A percentile compares a stretch with the other conserved stretches of the same genome.
Evolutionary conservation across 2,888 invertebrate species (phyloP).

Genomic region (Allygus modestus): DNA sequence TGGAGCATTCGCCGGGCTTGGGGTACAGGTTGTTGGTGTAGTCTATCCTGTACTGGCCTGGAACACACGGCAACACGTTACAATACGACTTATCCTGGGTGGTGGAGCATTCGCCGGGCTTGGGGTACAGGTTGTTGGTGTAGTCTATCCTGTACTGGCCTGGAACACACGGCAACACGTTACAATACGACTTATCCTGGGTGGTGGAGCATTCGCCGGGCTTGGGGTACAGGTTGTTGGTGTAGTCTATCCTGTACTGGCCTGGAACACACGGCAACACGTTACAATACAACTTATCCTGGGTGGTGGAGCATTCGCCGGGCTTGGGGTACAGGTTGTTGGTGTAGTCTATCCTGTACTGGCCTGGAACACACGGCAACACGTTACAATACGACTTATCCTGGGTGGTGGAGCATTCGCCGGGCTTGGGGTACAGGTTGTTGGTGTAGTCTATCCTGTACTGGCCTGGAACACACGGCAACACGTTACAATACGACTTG

Average conservation of each 20-base stretch:
- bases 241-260: slow-evolving; percentile 75
- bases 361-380: slow-evolving; percentile 75
- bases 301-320: slow-evolving; percentile 74
- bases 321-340: slow-evolving; percentile 73
- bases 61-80: no score
- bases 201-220: slow-evolving; percentile 74
- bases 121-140: slow-evolving; percentile 72
- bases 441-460: slow-evolving; percentile 75
- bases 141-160: slow-evolving; percentile 76
- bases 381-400: slow-evolving; percentile 75
- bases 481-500: slow-evolving; percentile 74
- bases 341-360: slow-evolving; percentile 75
- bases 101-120: slow-evolving; percentile 74
- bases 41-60: slow-evolving; percentile 76
- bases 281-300: slow-evolving; percentile 75
- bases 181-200: slow-evolving; percentile 74
- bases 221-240: slow-evolving; percentile 72
- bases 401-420: slow-evolving; percentile 73
- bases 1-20: slow-evolving; percentile 74
- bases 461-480: slow-evolving; percentile 75
- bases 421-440: slow-evolving; percentile 73
- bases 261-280: no score
- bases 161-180: no score
- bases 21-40: slow-evolving; percentile 73
- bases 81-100: slow-evolving; percentile 74